Percentiles rank a stretch among this genome's conserved stretches.
Evolutionary conservation across 2,797 vertebrate species (phyloP).

Genomic region (Lemur catta): DNA sequence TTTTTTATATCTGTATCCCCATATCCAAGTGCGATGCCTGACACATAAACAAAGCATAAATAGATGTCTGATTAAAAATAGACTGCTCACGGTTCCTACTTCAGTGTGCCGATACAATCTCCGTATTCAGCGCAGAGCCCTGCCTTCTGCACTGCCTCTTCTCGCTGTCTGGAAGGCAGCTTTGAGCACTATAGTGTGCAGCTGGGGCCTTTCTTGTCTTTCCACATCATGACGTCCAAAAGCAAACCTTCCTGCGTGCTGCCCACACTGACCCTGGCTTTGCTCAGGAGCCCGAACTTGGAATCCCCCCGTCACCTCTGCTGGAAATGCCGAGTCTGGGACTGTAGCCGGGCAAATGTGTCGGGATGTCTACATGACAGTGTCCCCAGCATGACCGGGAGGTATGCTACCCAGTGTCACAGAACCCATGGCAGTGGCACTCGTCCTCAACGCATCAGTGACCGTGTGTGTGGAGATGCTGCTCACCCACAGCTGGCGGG

Average conservation of each 20-base stretch:
- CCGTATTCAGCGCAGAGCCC: accelerated
- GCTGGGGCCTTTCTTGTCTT: background rate
- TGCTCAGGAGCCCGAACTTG: background rate
- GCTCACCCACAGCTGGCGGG: background rate
- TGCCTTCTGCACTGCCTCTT: background rate
- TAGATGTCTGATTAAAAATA: background rate
- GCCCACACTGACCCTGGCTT: background rate
- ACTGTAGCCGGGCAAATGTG: background rate
- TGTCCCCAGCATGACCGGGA: background rate
- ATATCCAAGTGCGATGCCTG: background rate
- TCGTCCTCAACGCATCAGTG: background rate
- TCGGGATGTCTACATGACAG: background rate
- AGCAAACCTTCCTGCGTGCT: background rate
- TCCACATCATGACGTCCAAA: background rate
- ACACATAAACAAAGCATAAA: accelerated
- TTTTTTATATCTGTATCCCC: background rate
- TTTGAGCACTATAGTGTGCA: background rate
- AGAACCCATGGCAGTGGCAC: background rate
- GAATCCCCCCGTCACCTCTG: too few species aligned
- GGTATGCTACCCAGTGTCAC: background rate
- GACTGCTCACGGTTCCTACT: accelerated
- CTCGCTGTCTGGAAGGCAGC: background rate
- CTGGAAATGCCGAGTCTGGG: background rate
- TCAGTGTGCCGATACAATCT: accelerated
- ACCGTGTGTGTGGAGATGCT: background rate